A percentile compares a stretch with the other conserved stretches of the same genome.
phyloP scores from a whole-genome alignment of 2,888 invertebrate genomes.

The Drosophila rellima region DNA sequence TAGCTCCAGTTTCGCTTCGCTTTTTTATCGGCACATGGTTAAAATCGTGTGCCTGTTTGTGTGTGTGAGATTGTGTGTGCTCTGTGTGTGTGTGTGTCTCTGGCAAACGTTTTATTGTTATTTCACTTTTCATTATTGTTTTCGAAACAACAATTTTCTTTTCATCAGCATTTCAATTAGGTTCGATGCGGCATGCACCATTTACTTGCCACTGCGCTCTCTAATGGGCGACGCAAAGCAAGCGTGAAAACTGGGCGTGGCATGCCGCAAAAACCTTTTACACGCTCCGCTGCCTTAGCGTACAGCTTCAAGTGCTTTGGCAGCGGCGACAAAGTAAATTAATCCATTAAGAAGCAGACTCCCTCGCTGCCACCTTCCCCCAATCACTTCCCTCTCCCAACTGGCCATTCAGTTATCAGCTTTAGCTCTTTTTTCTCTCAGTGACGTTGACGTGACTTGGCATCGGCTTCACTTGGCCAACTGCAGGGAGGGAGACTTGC shows the following conservation, averaged over 20 bases:
- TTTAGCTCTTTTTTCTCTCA: slow-evolving; percentile 32
- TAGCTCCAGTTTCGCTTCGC: slow-evolving; percentile 54
- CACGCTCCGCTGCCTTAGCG: slow-evolving; percentile 63
- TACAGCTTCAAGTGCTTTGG: slow-evolving; percentile 60
- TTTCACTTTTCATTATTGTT: slow-evolving; percentile 79
- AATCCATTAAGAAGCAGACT: slow-evolving; percentile 68
- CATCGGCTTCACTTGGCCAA: slow-evolving; percentile 21
- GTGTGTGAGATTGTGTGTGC: slow-evolving; percentile 19
- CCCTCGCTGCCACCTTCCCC: neutral
- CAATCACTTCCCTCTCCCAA: neutral
- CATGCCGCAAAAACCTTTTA: slow-evolving; percentile 75
- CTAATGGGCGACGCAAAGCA: slow-evolving; percentile 39
- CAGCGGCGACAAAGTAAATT: slow-evolving; percentile 77
- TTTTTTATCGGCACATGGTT: slow-evolving; percentile 53
- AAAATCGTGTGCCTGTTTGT: slow-evolving; percentile 29
- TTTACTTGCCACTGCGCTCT: slow-evolving; percentile 47
- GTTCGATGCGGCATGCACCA: slow-evolving; percentile 64
- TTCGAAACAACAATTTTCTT: slow-evolving; percentile 73
- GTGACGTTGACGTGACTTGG: slow-evolving; percentile 64
- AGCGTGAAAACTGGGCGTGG: slow-evolving; percentile 47
- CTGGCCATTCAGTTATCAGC: slow-evolving; percentile 19
- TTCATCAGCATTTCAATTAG: slow-evolving; percentile 80
- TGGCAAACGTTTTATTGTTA: slow-evolving; percentile 69
- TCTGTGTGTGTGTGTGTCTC: slow-evolving; percentile 31
- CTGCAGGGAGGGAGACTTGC: slow-evolving; percentile 11